phyloP scores from a whole-genome alignment of 2,888 invertebrate genomes.

The Nasonovia ribisnigri region DNA sequence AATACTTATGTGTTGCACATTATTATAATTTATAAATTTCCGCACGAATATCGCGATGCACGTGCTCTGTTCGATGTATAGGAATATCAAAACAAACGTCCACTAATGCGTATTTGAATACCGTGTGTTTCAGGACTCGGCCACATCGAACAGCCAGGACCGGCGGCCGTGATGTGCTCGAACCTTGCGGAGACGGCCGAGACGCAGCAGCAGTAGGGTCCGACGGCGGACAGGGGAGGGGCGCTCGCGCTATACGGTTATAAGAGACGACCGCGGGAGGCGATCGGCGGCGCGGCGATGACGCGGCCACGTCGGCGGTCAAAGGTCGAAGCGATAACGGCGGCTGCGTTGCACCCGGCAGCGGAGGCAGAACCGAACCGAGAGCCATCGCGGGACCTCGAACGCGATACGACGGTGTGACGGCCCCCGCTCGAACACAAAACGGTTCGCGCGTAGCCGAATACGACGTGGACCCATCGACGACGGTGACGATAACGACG shows the following conservation, averaged over 20 bases:
- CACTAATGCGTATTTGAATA: background rate
- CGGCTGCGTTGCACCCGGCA: background rate
- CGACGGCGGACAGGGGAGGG: background rate
- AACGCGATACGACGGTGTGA: background rate
- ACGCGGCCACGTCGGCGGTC: slow-evolving; percentile 47
- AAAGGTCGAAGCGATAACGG: slow-evolving; percentile 48
- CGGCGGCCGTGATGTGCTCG: background rate
- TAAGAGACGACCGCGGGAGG: background rate
- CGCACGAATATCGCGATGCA: background rate
- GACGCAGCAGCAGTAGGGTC: background rate
- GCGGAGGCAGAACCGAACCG: background rate
- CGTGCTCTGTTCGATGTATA: background rate
- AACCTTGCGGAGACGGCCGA: background rate
- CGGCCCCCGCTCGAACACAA: too few species aligned
- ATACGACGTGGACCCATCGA: background rate
- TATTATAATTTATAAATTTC: background rate
- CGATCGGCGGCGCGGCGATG: background rate
- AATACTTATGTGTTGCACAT: too few species aligned
- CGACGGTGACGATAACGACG: background rate
- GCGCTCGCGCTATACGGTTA: background rate
- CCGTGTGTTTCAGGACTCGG: background rate
- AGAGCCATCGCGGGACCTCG: background rate
- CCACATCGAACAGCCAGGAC: background rate
- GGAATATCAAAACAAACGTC: background rate
- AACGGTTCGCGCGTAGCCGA: background rate